Conservation (phyloP, 2,113 vertebrate species). For the Eleginops maclovinus region DNA sequence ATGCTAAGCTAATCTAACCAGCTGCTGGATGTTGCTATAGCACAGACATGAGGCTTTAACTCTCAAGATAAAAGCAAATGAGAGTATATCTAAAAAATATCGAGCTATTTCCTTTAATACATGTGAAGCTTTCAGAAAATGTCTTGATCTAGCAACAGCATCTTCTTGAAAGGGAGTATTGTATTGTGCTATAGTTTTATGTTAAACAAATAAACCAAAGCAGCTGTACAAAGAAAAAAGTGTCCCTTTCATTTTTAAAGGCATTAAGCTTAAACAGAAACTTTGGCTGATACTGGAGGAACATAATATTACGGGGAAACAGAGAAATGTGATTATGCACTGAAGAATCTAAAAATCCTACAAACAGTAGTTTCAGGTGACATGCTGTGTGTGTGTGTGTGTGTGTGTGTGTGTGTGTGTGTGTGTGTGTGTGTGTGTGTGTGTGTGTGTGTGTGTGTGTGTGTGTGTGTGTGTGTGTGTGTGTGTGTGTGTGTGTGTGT, state of each 20-base stretch:
- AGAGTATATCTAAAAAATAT: neutral
- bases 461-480: no score
- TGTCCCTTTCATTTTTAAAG: conserved; percentile 7
- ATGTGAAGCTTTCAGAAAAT: conserved; percentile 1
- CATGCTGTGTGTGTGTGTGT: conserved; percentile 16
- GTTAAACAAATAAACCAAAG: conserved; percentile 35
- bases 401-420: conserved; percentile 15
- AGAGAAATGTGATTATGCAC: conserved; percentile 33
- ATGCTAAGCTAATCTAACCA: conserved; percentile 5
- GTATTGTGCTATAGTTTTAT: neutral
- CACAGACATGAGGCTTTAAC: neutral
- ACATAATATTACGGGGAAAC: conserved; percentile 38
- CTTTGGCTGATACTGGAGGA: conserved; percentile 49
- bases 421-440: neutral
- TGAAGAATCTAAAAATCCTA: conserved; percentile 38
- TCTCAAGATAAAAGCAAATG: neutral
- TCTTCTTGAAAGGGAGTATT: neutral
- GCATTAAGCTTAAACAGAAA: conserved; percentile 38
- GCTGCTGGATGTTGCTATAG: no score
- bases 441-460: no score
- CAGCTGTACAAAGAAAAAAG: conserved; percentile 17
- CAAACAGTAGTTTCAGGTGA: conserved; percentile 49
- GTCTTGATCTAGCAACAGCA: neutral
- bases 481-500: no score
- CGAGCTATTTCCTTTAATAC: neutral